Base-by-base conservation (phyloP, 2,797 vertebrate genomes). In the Sebastes taczanowskii region DNA sequence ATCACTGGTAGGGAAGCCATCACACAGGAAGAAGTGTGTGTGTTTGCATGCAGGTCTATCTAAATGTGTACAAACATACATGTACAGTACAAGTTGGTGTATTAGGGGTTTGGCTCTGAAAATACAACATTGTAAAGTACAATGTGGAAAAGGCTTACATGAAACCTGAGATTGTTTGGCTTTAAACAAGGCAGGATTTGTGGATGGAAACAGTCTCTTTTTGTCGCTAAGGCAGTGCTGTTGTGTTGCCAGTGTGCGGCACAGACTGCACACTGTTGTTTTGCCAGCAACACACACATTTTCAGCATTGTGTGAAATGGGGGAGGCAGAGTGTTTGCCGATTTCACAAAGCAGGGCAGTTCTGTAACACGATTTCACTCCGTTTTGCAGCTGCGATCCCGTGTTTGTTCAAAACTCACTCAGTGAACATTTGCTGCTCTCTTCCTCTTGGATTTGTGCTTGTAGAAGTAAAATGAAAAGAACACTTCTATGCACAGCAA, bases 1-100 rank as follows among this genome's bases (percentile, higher is more conserved):
- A 95, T 97, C 80, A 86, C 86, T 14, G 82, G 85, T 92, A 85
- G 30, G 80, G 32, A 64, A 53, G 25, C 53, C 30, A 2, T 29
- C 56, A 71, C 34, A 77, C 16, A 34, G 8, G 8, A 7, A 73
- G 16, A 22, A 27, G 8, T 56, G 29, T 77, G 29, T 56, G 4
- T 34, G 3, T 58, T 49, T 58, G 2, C 18, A n/a, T 53, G 49
- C 29, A 46, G 34, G 5, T 67, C 18, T 18, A 3, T 27, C 18
- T 68, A 53, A 30, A 30, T 55, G 18, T 4, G 0, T 22, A 53
- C 2, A 66, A 16, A 14, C 6, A 34, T 13, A 32, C 11, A 20
- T 23, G 3, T 27, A 64, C 27, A 30, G 10, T 0, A 56, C 22
- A 34, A 7, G 35, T 7, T 59, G 4, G 30, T 52, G 1, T 46